These are phyloP conservation scores for Melopsittacus undulatus DNA, from an alignment of 2,797 vertebrate species.

Conservation along the genomic window DNA sequence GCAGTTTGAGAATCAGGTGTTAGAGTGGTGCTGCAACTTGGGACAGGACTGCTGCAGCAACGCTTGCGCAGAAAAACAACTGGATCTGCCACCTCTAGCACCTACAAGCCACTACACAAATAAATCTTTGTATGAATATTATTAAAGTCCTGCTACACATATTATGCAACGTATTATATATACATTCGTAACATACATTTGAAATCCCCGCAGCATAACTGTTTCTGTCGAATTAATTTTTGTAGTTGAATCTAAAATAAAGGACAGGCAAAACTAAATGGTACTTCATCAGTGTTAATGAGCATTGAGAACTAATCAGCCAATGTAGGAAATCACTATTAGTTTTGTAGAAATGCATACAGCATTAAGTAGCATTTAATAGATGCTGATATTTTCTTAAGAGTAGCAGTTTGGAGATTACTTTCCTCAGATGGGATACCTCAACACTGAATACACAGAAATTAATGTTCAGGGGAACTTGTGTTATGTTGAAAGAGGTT, in stretches of 20 bases:
- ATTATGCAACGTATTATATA: background rate
- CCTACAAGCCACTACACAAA: background rate
- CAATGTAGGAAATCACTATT: constrained; percentile 1
- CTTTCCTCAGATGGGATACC: constrained; percentile 17
- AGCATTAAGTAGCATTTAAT: constrained; percentile 28
- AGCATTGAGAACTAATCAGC: constrained; percentile 25
- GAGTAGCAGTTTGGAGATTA: constrained; percentile 30
- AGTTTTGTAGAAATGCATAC: constrained; percentile 4
- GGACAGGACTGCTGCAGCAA: background rate
- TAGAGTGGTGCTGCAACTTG: background rate
- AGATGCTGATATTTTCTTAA: constrained; percentile 2
- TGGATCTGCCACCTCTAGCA: background rate
- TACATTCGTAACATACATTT: background rate
- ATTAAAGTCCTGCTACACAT: background rate
- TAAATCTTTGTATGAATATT: background rate
- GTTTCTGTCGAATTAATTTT: constrained; percentile 20
- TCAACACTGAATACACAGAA: constrained; percentile 30
- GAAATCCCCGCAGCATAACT: background rate
- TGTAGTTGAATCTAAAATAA: constrained; percentile 11
- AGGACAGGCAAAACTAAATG: constrained; percentile 34
- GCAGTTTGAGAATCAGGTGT: background rate
- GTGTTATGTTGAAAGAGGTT: background rate
- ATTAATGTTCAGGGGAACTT: constrained; percentile 19
- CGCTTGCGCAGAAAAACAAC: background rate
- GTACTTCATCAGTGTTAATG: constrained; percentile 30